phyloP scores from a whole-genome alignment of 1,140 invertebrate genomes.

The Platyura marginata region DNA sequence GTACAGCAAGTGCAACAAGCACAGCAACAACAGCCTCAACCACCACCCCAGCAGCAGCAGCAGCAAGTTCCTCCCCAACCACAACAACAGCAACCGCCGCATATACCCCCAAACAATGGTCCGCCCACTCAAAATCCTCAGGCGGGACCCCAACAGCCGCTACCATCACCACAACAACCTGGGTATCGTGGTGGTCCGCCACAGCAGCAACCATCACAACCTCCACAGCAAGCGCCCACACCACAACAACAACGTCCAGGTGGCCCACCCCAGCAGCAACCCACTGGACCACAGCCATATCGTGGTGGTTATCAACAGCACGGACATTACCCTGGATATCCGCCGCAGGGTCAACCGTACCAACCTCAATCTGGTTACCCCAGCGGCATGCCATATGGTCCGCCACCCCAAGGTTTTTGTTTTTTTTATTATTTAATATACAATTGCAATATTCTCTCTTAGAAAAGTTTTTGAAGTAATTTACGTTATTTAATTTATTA shows the following conservation, averaged over 20 bases:
- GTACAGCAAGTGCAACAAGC: slow-evolving; percentile 11
- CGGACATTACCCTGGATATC: slow-evolving; percentile 29
- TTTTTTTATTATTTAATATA: slow-evolving; percentile 21
- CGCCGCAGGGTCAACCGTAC: slow-evolving; percentile 21
- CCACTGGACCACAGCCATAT: slow-evolving; percentile 23
- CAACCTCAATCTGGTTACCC: slow-evolving; percentile 4
- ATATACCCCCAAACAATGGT: not conserved
- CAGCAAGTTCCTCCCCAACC: slow-evolving; percentile 9
- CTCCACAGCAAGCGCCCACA: slow-evolving; percentile 5
- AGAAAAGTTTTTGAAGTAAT: not conserved
- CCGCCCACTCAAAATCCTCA: slow-evolving; percentile 10
- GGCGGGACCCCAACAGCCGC: slow-evolving; percentile 10
- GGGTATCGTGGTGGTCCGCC: slow-evolving; percentile 11
- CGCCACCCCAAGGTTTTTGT: slow-evolving; percentile 11
- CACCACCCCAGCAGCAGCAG: slow-evolving; percentile 5
- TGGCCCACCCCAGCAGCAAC: slow-evolving; percentile 8
- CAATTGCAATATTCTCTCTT: slow-evolving; percentile 8
- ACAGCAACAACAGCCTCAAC: slow-evolving; percentile 27
- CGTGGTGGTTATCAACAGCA: slow-evolving; percentile 27
- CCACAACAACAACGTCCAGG: not conserved
- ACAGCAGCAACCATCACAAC: slow-evolving; percentile 7
- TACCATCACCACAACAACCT: slow-evolving; percentile 11
- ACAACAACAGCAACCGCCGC: slow-evolving; percentile 11
- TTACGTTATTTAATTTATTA: not conserved
- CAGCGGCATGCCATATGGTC: slow-evolving; percentile 8